These are phyloP conservation scores for Dicerorhinus sumatrensis DNA, from an alignment of 2,113 vertebrate genomes.

Conservation along the genomic window DNA sequence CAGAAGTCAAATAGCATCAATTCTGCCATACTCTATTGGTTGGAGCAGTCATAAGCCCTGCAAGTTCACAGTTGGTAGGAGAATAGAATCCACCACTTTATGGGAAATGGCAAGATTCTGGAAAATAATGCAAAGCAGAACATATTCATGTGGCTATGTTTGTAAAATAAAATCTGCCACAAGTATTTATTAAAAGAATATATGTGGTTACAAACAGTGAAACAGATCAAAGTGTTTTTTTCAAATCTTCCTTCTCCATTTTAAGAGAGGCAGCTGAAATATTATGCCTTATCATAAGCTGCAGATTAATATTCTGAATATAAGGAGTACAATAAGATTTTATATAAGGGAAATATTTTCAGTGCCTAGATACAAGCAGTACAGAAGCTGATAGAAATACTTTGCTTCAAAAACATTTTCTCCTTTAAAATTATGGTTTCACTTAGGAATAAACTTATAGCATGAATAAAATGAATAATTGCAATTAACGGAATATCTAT, in stretches of 20 bases:
- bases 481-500: background rate
- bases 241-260: background rate
- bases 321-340: background rate
- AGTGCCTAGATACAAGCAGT: background rate
- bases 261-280: background rate
- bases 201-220: background rate
- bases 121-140: background rate
- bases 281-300: background rate
- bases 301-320: background rate
- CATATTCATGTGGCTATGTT: background rate
- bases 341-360: background rate
- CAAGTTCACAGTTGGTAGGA: background rate
- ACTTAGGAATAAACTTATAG: background rate
- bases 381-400: background rate
- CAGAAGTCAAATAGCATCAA: background rate
- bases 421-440: background rate
- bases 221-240: background rate
- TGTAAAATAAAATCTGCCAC: background rate
- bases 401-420: background rate
- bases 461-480: background rate
- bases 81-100: background rate
- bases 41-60: background rate
- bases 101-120: background rate
- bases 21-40: background rate
- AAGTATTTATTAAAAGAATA: background rate